phyloP scores from a whole-genome alignment of 2,797 vertebrate species.

The Aselliscus stoliczkanus region DNA sequence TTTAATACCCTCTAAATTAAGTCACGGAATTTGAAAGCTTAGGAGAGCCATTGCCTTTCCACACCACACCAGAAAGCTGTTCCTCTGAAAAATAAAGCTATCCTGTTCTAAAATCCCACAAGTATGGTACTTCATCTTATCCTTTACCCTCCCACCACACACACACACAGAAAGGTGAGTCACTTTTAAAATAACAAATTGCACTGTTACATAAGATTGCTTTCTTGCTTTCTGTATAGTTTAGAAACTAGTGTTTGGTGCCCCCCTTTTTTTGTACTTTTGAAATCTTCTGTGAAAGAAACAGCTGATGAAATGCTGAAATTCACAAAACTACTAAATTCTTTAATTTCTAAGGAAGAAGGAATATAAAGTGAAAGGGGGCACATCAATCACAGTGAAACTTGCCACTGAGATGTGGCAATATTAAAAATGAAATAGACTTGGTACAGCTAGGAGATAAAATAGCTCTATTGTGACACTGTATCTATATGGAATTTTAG shows the following conservation, averaged over 20 bases:
- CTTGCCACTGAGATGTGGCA: background rate
- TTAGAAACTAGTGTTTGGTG: background rate
- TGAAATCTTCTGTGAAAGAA: background rate
- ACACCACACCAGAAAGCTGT: background rate
- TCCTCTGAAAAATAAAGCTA: constrained; percentile 20
- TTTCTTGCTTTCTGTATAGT: background rate
- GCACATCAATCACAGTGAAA: background rate
- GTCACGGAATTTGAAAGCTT: background rate
- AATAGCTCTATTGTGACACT: background rate
- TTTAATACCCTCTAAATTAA: constrained; percentile 39
- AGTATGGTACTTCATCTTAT: background rate
- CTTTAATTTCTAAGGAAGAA: background rate
- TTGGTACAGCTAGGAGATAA: background rate
- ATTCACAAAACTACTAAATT: background rate
- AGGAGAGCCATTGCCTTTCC: background rate
- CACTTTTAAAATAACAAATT: constrained; percentile 13
- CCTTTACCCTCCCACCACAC: background rate
- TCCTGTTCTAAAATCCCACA: background rate
- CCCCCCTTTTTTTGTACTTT: background rate
- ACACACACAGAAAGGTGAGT: background rate
- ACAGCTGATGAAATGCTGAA: background rate
- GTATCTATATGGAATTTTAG: background rate
- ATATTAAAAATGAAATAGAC: background rate
- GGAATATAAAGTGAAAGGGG: background rate
- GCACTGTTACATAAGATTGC: background rate